phyloP scores from a whole-genome alignment of 23 tunicate genomes.

The Ciona savignyi region DNA sequence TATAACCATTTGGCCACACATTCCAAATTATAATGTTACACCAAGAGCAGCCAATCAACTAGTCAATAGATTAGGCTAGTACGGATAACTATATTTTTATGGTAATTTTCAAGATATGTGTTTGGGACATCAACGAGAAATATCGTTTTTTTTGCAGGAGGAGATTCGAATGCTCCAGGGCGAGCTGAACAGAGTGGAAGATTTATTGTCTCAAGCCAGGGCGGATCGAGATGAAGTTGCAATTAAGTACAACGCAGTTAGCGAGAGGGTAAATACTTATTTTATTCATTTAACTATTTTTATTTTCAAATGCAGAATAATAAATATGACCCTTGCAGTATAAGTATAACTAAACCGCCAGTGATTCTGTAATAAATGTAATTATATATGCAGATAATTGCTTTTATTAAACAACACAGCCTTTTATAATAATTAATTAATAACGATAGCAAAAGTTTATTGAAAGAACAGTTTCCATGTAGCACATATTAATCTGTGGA shows the following conservation, averaged over 20 bases:
- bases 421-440: background rate
- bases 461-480: too few relatives aligned
- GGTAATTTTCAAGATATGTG: too few relatives aligned
- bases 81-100: too few relatives aligned
- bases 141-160: slow-evolving; percentile 30
- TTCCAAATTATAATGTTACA: too few relatives aligned
- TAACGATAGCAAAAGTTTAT: too few relatives aligned
- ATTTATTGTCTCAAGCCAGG: slow-evolving; percentile 52
- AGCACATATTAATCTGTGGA: too few relatives aligned
- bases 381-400: background rate
- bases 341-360: background rate
- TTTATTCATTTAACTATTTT: background rate
- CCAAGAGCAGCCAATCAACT: too few relatives aligned
- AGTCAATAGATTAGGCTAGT: too few relatives aligned
- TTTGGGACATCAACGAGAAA: too few relatives aligned
- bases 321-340: background rate
- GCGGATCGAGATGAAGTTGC: slow-evolving; percentile 88
- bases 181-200: slow-evolving; percentile 81
- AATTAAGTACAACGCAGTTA: slow-evolving; percentile 80
- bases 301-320: background rate
- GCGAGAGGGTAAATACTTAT: slow-evolving; percentile 53
- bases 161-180: slow-evolving; percentile 71
- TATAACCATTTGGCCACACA: too few relatives aligned
- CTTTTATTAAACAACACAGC: background rate
- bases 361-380: too few relatives aligned